phyloP scores from a whole-genome alignment of 2,113 vertebrate genomes.

The Ailuropoda melanoleuca region DNA sequence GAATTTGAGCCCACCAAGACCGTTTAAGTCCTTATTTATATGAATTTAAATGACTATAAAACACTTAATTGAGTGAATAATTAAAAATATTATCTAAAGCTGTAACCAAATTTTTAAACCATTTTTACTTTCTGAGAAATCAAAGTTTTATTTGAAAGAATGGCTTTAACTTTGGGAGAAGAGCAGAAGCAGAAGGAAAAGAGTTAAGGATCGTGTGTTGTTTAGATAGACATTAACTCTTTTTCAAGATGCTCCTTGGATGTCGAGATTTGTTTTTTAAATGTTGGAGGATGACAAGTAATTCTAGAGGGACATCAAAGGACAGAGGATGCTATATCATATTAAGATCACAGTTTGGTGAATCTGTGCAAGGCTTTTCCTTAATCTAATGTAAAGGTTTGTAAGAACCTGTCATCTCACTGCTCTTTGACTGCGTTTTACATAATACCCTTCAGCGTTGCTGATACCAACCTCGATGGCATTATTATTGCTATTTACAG shows the following conservation, averaged over 20 bases:
- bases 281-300: constrained; percentile 68
- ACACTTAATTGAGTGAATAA: neutral
- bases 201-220: constrained; percentile 66
- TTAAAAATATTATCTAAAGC: neutral
- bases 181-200: constrained; percentile 41
- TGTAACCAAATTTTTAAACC: neutral
- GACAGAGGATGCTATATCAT: constrained; percentile 69
- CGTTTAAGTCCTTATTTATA: neutral
- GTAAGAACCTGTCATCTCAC: constrained; percentile 75
- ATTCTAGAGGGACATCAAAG: constrained; percentile 80
- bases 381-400: constrained; percentile 72
- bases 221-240: neutral
- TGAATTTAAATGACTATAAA: neutral
- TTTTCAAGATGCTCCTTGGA: constrained; percentile 57
- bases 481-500: constrained; percentile 82
- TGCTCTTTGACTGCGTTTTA: constrained; percentile 75
- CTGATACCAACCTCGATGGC: constrained; percentile 79
- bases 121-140: neutral
- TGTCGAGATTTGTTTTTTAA: constrained; percentile 71
- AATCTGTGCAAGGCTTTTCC: constrained; percentile 79
- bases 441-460: constrained; percentile 80
- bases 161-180: neutral
- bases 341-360: constrained; percentile 79
- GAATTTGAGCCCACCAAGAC: neutral
- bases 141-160: neutral